These are phyloP conservation scores for Mesoligia furuncula DNA, from an alignment of 2,888 invertebrate genomes.

Conservation along the genomic window DNA sequence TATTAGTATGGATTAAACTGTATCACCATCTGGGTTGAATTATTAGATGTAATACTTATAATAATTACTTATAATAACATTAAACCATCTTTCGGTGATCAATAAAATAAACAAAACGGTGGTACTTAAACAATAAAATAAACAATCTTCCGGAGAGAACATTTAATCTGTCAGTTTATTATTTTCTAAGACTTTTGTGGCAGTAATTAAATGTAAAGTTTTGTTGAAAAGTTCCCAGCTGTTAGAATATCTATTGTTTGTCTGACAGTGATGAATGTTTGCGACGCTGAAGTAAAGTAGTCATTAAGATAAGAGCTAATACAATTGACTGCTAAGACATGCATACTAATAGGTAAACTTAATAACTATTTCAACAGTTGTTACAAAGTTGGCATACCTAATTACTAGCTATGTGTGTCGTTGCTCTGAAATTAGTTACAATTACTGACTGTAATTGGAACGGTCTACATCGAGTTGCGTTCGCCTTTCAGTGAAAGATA, in stretches of 20 bases:
- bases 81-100: neutral
- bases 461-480: slow-evolving; percentile 5
- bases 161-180: slow-evolving; percentile 22
- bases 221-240: slow-evolving; percentile 5
- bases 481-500: slow-evolving; percentile 35
- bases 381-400: slow-evolving; percentile 23
- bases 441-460: slow-evolving; percentile 23
- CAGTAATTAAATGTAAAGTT: slow-evolving; percentile 44
- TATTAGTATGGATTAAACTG: neutral
- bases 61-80: no score
- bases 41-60: slow-evolving; percentile 9
- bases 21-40: neutral
- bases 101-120: neutral
- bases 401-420: slow-evolving; percentile 14
- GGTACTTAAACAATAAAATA: neutral
- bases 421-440: slow-evolving; percentile 19
- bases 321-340: slow-evolving; percentile 34
- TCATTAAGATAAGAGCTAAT: slow-evolving; percentile 25
- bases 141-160: neutral
- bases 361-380: slow-evolving; percentile 16
- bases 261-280: slow-evolving; percentile 42
- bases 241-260: slow-evolving; percentile 28
- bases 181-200: slow-evolving; percentile 30
- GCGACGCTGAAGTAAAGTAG: slow-evolving; percentile 15
- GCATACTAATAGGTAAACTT: slow-evolving; percentile 38